Conservation (phyloP, 2,888 invertebrate species). For the Notodromas monacha region DNA sequence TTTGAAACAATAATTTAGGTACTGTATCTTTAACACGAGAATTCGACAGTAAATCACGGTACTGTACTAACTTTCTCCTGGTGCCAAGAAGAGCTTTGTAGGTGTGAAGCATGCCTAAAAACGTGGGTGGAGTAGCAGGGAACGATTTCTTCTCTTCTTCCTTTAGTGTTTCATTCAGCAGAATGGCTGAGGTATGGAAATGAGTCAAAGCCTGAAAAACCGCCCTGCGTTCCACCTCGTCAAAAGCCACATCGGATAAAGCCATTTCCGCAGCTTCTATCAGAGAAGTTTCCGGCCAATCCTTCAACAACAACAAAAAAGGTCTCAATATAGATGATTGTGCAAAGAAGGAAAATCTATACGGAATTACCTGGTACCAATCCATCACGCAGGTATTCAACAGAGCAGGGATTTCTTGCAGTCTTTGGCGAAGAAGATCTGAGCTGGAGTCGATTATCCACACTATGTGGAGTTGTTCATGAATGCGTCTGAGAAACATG, state of each 20-base stretch:
- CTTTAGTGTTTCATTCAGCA: too few relatives aligned
- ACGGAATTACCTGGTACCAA: constrained; percentile 52
- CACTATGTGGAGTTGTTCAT: constrained; percentile 62
- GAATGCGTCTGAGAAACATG: constrained; percentile 51
- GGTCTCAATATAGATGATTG: too few relatives aligned
- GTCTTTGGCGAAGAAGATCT: constrained; percentile 39
- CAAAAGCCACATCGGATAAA: constrained; percentile 32
- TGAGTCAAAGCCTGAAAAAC: too few relatives aligned
- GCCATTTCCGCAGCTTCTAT: constrained; percentile 41
- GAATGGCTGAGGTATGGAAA: too few relatives aligned
- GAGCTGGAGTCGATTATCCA: constrained; percentile 71
- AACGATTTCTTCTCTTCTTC: constrained; percentile 22
- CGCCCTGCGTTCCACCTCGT: constrained; percentile 29
- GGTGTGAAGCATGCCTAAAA: constrained; percentile 65
- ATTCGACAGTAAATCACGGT: too few relatives aligned
- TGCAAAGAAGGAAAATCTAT: constrained; percentile 1
- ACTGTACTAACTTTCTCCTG: constrained; percentile 38
- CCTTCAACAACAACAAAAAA: constrained; percentile 23
- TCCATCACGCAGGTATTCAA: constrained; percentile 85
- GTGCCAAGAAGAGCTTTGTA: constrained; percentile 41
- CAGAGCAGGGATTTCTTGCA: constrained; percentile 56
- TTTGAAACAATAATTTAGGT: too few relatives aligned
- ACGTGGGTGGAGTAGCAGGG: constrained; percentile 62
- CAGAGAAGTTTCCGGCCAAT: constrained; percentile 76
- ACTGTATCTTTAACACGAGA: too few relatives aligned